phyloP scores from a whole-genome alignment of 2,113 vertebrate species.

The Passer montanus region DNA sequence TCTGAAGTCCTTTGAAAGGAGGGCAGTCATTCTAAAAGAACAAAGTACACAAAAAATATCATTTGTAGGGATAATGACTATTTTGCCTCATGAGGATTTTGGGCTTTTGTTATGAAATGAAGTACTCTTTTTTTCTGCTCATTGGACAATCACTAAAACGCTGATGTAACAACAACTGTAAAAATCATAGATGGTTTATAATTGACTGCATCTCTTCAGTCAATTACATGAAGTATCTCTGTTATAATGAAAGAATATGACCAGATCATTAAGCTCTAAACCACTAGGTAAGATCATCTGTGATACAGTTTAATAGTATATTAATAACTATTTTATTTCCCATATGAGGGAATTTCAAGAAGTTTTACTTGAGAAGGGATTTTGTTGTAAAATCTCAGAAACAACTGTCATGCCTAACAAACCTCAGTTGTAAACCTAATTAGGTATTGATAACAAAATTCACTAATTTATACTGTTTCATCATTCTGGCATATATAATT shows the following conservation, averaged over 20 bases:
- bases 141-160: neutral
- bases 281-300: neutral
- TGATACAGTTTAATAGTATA: neutral
- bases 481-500: neutral
- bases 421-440: neutral
- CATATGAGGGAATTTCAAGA: neutral
- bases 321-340: neutral
- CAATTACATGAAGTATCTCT: neutral
- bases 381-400: neutral
- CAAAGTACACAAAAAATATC: neutral
- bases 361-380: neutral
- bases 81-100: neutral
- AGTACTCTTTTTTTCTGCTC: neutral
- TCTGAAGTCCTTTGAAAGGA: slow-evolving; percentile 22
- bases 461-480: neutral
- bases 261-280: slow-evolving; percentile 1
- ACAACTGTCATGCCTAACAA: neutral
- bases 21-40: neutral
- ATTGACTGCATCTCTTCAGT: neutral
- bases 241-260: neutral
- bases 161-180: neutral
- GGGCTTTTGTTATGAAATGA: neutral
- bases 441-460: neutral
- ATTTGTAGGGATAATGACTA: neutral
- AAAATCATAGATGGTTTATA: neutral